These are phyloP conservation scores for Sylvicola fuscatus DNA, from an alignment of 2,888 invertebrate species.

Conservation along the genomic window DNA sequence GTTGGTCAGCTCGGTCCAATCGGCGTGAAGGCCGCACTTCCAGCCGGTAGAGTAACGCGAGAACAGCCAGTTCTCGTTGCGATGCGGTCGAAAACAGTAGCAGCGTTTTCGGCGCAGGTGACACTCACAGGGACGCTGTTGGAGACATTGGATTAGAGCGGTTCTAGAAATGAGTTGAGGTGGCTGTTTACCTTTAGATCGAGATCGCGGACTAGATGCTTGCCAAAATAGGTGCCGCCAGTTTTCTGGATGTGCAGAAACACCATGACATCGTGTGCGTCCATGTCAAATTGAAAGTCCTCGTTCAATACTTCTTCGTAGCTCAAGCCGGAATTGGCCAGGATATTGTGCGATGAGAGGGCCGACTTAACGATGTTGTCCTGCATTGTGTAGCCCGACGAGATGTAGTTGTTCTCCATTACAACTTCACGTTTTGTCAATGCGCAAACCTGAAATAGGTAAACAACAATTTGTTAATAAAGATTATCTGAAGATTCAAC, in stretches of 20 bases:
- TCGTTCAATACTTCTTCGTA: slow-evolving; percentile 75
- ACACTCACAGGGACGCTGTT: slow-evolving; percentile 80
- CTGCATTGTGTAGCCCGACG: slow-evolving; percentile 14
- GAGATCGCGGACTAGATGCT: slow-evolving; percentile 87
- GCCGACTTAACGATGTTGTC: slow-evolving; percentile 11
- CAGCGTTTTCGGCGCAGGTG: slow-evolving; percentile 73
- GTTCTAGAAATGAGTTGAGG: neutral
- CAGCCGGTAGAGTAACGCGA: slow-evolving; percentile 93
- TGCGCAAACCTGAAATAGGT: slow-evolving; percentile 41
- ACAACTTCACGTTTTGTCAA: slow-evolving; percentile 42
- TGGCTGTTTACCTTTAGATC: slow-evolving; percentile 39
- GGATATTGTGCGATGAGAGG: slow-evolving; percentile 17
- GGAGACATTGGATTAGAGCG: slow-evolving; percentile 12
- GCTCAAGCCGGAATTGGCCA: slow-evolving; percentile 47
- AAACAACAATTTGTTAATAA: too few relatives aligned
- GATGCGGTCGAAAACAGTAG: slow-evolving; percentile 79
- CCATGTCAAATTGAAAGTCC: slow-evolving; percentile 74
- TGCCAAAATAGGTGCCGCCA: slow-evolving; percentile 93
- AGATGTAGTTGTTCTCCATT: slow-evolving; percentile 17
- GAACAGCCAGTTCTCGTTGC: slow-evolving; percentile 93
- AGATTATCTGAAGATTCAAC: too few relatives aligned
- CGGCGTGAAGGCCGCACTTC: slow-evolving; percentile 96
- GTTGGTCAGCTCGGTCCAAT: slow-evolving; percentile 89
- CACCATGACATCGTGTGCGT: slow-evolving; percentile 93
- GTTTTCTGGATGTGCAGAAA: slow-evolving; percentile 98